Evolutionary conservation across 2,113 vertebrate species (phyloP), one percentile per base, ranked within the genome.

Genomic region (Phainopepla nitens): DNA sequence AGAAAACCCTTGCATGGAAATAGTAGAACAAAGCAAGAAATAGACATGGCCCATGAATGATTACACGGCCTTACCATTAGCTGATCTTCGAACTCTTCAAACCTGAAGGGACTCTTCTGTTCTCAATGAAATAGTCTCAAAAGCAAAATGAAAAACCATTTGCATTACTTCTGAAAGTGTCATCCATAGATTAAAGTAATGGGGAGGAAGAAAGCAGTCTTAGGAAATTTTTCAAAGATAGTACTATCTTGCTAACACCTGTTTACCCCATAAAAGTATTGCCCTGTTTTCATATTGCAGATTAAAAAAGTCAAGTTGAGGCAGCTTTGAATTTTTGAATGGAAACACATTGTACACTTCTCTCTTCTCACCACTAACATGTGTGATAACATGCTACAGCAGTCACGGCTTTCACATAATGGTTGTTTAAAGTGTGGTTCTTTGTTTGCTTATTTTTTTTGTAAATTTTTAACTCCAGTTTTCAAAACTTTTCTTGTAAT

Each of bases 251-350:
- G 6, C 3, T 87, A 87, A 35, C 12, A 71, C 10, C 21, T 64
- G 8, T 75, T 83, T 71, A 70, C 10, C 33, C 19, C 21, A 35
- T 18, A 47, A 36, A 71, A 50, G 9, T 69, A 49, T 47, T 83
- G 2, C 0, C 2, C 6, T 41, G 5, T 66, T 82, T 7, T 21
- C 29, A 62, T n/a, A 24, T 7, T 20, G 8, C 47, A 44, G 9
- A 64, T 72, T 39, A 8, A 18, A 77, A 51, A 36, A 17, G 3
- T n/a, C 17, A 60, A 20, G 12, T 60, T 56, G 25, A 69, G 39
- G 9, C 3, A 41, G n/a, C 13, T 91, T 79, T 89, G 12, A 54
- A 33, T 54, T 86, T 77, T 78, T 56, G 39, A 87, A 69, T 13
- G 25, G 15, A 23, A 69, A 57, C 4, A 18, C 18, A 19, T 35